A percentile compares a stretch with the other conserved stretches of the same genome.
These are phyloP conservation scores for Phaenicophaeus curvirostris DNA, from an alignment of 2,797 vertebrate species.

Conservation along the genomic window DNA sequence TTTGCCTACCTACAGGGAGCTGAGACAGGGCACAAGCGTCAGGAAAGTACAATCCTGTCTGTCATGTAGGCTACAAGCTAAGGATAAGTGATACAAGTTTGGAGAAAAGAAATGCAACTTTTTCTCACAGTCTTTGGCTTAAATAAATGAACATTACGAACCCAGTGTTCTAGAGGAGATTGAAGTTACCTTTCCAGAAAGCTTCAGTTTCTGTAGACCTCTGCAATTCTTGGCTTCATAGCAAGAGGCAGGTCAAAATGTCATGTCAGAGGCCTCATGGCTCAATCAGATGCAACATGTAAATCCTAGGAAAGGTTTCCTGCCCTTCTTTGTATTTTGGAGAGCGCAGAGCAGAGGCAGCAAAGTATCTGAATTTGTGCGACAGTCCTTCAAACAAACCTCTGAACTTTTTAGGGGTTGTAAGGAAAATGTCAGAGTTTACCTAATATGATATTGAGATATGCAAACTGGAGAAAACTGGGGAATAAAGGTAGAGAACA, in stretches of 20 bases:
- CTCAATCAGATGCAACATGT: background rate
- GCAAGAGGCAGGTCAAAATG: background rate
- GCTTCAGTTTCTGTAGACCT: background rate
- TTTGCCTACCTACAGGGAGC: background rate
- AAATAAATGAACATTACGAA: background rate
- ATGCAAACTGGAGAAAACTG: background rate
- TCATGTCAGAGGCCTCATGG: background rate
- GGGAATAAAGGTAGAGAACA: background rate
- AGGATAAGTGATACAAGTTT: background rate
- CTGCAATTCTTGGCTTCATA: background rate
- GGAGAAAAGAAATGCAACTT: background rate
- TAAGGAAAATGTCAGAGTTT: background rate
- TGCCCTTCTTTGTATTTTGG: background rate
- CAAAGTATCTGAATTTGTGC: background rate
- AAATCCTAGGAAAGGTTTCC: background rate
- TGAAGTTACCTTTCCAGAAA: background rate
- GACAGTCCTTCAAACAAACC: background rate
- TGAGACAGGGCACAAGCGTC: background rate
- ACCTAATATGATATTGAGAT: background rate
- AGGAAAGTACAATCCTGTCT: background rate
- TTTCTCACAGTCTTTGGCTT: background rate
- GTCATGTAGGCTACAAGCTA: background rate
- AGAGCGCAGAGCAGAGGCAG: background rate
- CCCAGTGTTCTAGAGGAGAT: background rate
- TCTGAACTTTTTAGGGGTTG: fast-evolving